A percentile compares a stretch with the other conserved stretches of the same genome.
These are phyloP conservation scores for Polyodon spathula DNA, from an alignment of 2,113 vertebrate species.

Conservation along the genomic window DNA sequence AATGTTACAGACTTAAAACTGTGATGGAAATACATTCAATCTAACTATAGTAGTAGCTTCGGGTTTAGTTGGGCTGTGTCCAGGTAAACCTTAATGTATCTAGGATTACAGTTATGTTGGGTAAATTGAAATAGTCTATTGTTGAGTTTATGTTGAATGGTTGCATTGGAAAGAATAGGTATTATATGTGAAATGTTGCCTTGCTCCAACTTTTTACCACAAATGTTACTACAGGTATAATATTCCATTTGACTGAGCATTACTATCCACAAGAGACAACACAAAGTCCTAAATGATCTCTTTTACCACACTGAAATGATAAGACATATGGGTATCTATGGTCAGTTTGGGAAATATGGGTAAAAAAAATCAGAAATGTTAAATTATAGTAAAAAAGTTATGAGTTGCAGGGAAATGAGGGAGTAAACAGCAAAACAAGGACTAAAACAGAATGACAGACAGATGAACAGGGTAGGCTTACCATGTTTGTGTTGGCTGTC, in stretches of 20 bases:
- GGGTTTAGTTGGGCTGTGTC: too few relatives aligned
- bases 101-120: too few relatives aligned
- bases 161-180: too few relatives aligned
- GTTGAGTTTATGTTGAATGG: too few relatives aligned
- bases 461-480: conserved; percentile 72
- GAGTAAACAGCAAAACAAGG: conserved; percentile 29
- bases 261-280: conserved; percentile 19
- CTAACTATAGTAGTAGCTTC: too few relatives aligned
- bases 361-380: neutral
- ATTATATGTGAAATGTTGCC: too few relatives aligned
- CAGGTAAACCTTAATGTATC: too few relatives aligned
- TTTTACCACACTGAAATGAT: conserved; percentile 23
- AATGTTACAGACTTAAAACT: too few relatives aligned
- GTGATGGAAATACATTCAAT: too few relatives aligned
- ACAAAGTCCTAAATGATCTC: conserved; percentile 21
- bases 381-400: conserved; percentile 1
- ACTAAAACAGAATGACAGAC: conserved; percentile 40
- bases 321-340: neutral
- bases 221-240: too few relatives aligned
- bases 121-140: too few relatives aligned
- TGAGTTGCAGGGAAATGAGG: conserved; percentile 15
- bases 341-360: neutral
- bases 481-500: conserved; percentile 94
- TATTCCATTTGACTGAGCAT: neutral
- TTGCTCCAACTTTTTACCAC: too few relatives aligned